Base-by-base conservation (phyloP, 1,140 invertebrate genomes). In the Sycophila sp. region DNA sequence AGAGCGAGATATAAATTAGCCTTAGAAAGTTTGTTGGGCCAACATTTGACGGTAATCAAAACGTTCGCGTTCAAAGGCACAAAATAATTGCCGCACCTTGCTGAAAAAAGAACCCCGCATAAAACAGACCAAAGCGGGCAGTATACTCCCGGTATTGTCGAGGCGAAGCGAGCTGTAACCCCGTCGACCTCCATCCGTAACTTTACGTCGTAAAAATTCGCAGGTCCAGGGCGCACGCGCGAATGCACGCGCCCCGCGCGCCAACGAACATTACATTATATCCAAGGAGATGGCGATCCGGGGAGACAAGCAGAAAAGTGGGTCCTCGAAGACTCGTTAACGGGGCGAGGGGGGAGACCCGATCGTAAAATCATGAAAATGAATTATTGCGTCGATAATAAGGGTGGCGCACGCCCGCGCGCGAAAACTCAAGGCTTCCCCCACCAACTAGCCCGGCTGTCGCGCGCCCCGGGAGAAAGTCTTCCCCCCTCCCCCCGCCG, bases 361-460 rank as follows among this genome's bases (percentile, higher is more conserved):
- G 53, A n/a, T 73, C 77, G 45, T 81, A 81, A 81, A 81, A 76
- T 80, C 75, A 78, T 79, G 75, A 79, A 78, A 79, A 78, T 79
- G 77, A 80, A 81, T 80, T 79, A 81, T 78, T 63, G 72, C 69
- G 32, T 73, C 75, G 73, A 78, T 79, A 77, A 78, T 78, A 72
- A 47, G 49, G 60, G 60, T 56, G 47, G 58, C 51, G 59, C 36
- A 66, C 30, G 53, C 60, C 38, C 45, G 45, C 51, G 7, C 15
- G 71, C 66, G 73, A 75, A 75, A 73, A 72, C 72, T 75, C 53
- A 64, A 75, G 73, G 32, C 32, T 22, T 36, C 34, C 32, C 17
- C 26, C 51, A 36, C 30, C 55, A 28, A 1, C 13, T 1, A 13
- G 47, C 8, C 15, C 34, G 36, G 26, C 51, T 1, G 15, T 11